A percentile compares a stretch with the other conserved stretches of the same genome.
Evolutionary conservation across 2,113 vertebrate species (phyloP).

Genomic region (Pseudorectes ferrugineus): DNA sequence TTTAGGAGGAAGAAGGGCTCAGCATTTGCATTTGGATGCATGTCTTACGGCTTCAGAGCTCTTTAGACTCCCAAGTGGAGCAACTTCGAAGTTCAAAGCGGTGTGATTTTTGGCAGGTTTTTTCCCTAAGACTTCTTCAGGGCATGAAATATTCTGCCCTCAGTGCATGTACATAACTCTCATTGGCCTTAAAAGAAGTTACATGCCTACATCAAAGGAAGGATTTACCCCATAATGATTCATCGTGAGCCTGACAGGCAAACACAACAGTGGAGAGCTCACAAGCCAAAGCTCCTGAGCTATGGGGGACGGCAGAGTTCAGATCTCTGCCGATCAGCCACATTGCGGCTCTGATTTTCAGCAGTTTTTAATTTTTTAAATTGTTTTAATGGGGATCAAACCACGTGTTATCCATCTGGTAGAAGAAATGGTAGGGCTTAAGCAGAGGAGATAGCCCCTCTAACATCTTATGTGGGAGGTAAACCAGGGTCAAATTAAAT

Average conservation of each 20-base stretch:
- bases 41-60: constrained; percentile 33
- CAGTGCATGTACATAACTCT: constrained; percentile 57
- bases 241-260: constrained; percentile 54
- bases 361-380: constrained; percentile 1
- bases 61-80: constrained; percentile 12
- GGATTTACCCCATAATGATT: constrained; percentile 63
- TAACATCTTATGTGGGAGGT: not conserved
- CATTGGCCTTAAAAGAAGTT: constrained; percentile 66
- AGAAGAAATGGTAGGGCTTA: not conserved
- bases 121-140: constrained; percentile 37
- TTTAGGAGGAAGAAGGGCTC: constrained; percentile 20
- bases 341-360: not conserved
- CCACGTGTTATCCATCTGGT: not conserved
- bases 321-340: constrained; percentile 12
- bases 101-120: constrained; percentile 51
- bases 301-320: not conserved
- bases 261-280: constrained; percentile 60
- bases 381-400: not conserved
- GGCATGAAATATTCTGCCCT: constrained; percentile 61
- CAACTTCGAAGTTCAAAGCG: constrained; percentile 51
- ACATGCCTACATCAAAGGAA: constrained; percentile 69
- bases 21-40: constrained; percentile 46
- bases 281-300: constrained; percentile 21
- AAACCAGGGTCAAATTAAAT: constrained; percentile 18
- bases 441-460: not conserved